Evolutionary conservation across 2,888 invertebrate species (phyloP).

Genomic region (Biston betularia): DNA sequence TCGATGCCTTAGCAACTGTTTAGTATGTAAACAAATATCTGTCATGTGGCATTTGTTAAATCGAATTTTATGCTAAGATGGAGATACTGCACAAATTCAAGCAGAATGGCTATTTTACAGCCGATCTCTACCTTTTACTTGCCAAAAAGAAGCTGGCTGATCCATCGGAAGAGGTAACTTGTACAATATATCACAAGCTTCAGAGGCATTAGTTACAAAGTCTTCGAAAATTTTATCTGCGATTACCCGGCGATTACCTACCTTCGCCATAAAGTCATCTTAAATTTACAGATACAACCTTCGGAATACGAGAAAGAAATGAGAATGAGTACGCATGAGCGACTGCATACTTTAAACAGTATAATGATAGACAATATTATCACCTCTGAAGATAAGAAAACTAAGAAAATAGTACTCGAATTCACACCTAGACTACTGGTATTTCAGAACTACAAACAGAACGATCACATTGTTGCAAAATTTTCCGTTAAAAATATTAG

Average conservation of each 20-base stretch:
- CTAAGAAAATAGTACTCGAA: constrained; percentile 60
- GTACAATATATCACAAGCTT: not conserved
- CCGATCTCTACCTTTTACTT: constrained; percentile 74
- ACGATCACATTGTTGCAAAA: constrained; percentile 78
- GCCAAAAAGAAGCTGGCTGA: constrained; percentile 66
- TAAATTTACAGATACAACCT: constrained; percentile 67
- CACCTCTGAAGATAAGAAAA: constrained; percentile 46
- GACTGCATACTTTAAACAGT: constrained; percentile 65
- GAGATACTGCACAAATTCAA: constrained; percentile 76
- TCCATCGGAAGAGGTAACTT: constrained; percentile 62
- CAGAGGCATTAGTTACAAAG: not conserved
- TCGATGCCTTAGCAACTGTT: constrained; percentile 45
- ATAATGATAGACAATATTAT: constrained; percentile 70
- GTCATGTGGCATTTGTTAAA: constrained; percentile 30
- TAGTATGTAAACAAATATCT: constrained; percentile 55
- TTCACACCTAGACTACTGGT: constrained; percentile 84
- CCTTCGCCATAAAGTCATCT: not conserved
- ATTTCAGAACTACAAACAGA: constrained; percentile 87
- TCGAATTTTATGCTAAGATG: constrained; percentile 55
- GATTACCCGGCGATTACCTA: not conserved
- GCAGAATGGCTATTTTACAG: constrained; percentile 78
- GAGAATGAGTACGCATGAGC: constrained; percentile 67
- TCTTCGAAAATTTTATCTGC: too few relatives aligned
- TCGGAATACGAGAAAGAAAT: constrained; percentile 75
- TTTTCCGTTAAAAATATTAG: constrained; percentile 86